A percentile compares a stretch with the other conserved stretches of the same genome.
These are phyloP conservation scores for Cartodere bifasciata DNA, from an alignment of 2,888 invertebrate species.

Conservation along the genomic window DNA sequence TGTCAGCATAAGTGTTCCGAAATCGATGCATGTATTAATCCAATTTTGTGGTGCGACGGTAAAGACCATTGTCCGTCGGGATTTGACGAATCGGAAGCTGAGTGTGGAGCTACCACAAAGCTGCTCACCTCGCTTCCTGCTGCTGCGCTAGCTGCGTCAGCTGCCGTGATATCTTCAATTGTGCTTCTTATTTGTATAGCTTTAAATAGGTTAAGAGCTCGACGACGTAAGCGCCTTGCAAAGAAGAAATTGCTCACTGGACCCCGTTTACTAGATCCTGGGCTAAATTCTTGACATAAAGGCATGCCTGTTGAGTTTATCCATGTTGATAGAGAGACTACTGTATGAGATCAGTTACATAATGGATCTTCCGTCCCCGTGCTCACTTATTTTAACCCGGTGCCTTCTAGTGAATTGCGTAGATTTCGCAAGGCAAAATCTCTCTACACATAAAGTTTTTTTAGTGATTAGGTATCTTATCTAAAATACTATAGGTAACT, in stretches of 20 bases:
- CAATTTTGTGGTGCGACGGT: conserved; percentile 64
- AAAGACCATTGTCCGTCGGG: conserved; percentile 51
- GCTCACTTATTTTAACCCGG: conserved; percentile 33
- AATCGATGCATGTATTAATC: conserved; percentile 65
- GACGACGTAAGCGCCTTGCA: conserved; percentile 38
- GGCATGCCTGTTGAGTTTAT: conserved; percentile 87
- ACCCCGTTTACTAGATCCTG: conserved; percentile 53
- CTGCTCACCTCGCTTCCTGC: conserved; percentile 40
- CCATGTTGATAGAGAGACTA: conserved; percentile 86
- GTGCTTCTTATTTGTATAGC: conserved; percentile 46
- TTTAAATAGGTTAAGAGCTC: conserved; percentile 43
- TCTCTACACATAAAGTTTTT: too few species aligned
- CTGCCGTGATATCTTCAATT: conserved; percentile 42
- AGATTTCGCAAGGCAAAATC: too few species aligned
- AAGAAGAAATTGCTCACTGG: conserved; percentile 40
- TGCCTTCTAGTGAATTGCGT: conserved; percentile 31
- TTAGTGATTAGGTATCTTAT: too few species aligned
- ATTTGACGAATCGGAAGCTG: conserved; percentile 58
- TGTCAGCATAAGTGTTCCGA: conserved; percentile 56
- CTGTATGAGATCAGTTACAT: conserved; percentile 53
- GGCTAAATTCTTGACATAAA: conserved; percentile 73
- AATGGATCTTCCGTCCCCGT: conserved; percentile 32
- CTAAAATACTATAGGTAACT: too few species aligned
- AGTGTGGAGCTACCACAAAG: conserved; percentile 46
- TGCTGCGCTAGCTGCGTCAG: conserved; percentile 44